phyloP scores from a whole-genome alignment of 2,888 invertebrate genomes.

The Bruchidius siliquastri region DNA sequence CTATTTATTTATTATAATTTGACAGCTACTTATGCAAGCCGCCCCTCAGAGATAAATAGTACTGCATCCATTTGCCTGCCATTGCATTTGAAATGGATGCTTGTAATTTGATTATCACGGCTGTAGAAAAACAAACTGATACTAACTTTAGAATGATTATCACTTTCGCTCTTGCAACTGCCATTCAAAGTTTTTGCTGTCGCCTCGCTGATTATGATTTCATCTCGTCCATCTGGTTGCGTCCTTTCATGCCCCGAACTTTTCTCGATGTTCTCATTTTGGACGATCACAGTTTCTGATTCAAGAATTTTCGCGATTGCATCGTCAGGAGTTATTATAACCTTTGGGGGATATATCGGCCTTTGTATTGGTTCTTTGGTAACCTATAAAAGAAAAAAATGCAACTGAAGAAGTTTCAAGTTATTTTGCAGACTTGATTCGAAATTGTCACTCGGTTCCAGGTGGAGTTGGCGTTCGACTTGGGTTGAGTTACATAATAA shows the following conservation, averaged over 20 bases:
- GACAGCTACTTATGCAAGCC: too few species aligned
- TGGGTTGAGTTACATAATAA: too few species aligned
- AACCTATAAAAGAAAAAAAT: constrained; percentile 2
- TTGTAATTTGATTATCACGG: too few species aligned
- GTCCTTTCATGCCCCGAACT: constrained; percentile 28
- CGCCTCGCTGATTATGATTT: constrained; percentile 21
- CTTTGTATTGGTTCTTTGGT: constrained; percentile 19
- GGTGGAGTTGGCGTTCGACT: too few species aligned
- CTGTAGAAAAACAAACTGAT: too few species aligned
- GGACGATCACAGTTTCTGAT: constrained; percentile 14
- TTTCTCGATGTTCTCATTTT: constrained; percentile 7
- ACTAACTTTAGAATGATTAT: neutral
- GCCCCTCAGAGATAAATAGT: too few species aligned
- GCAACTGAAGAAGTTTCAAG: constrained; percentile 1
- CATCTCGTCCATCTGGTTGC: constrained; percentile 42
- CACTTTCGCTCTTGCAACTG: constrained; percentile 16
- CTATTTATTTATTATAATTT: too few species aligned
- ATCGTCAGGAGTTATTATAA: constrained; percentile 32
- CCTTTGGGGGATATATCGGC: constrained; percentile 25
- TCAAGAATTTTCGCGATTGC: constrained; percentile 26
- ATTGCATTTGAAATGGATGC: too few species aligned
- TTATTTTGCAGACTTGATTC: too few species aligned
- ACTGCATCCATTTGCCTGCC: too few species aligned
- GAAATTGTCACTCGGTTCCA: too few species aligned
- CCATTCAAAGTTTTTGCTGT: constrained; percentile 13